Base-by-base conservation (phyloP, 2,888 invertebrate genomes). In the Conus canariensis region DNA sequence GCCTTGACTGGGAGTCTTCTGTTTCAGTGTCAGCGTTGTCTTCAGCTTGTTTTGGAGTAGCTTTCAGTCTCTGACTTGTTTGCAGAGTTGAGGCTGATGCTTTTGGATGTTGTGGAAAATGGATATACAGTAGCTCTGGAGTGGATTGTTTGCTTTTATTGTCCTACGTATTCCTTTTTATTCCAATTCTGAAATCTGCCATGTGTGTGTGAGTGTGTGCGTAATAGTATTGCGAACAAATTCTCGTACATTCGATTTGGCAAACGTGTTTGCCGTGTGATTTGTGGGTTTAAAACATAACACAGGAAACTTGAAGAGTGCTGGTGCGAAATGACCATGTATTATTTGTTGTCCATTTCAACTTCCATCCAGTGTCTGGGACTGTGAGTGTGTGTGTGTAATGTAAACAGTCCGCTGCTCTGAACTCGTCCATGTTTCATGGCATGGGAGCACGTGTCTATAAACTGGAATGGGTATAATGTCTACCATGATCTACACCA, bases 311-410 rank as follows among this genome's bases (percentile, higher is more conserved):
- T 80, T 80, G 56, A 16, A 8, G 77, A 10, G 45, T 56, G 82
- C 22, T 56, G 56, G 22, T n/a, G 25, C 56, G 58, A 64, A 19
- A 83, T 83, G 82, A 58, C 58, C 19, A 16, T 16, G 64, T 64
- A 58, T 56, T 83, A 10, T 83, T 7, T 83, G 56, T 83, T 83
- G 82, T 83, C 56, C 58, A 58, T 80, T 64, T 83, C 82, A 83
- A 58, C 82, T 83, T 83, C 82, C 82, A 83, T 83, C 82, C 82
- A 83, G 82, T 19, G 16, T 83, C 82, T 83, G 56, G 82, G 82
- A 19, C 82, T 83, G 58, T 12, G 19, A 0, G 58, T 58, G 14
- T 7, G 45, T 45, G 45, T 16, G 60, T 64, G 60, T 80, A 45
- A 30, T 80, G 45, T 45, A 8, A 10, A 74, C 74, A 74, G n/a